Base-by-base conservation (phyloP, 2,797 vertebrate species). In the Lateolabrax maculatus region DNA sequence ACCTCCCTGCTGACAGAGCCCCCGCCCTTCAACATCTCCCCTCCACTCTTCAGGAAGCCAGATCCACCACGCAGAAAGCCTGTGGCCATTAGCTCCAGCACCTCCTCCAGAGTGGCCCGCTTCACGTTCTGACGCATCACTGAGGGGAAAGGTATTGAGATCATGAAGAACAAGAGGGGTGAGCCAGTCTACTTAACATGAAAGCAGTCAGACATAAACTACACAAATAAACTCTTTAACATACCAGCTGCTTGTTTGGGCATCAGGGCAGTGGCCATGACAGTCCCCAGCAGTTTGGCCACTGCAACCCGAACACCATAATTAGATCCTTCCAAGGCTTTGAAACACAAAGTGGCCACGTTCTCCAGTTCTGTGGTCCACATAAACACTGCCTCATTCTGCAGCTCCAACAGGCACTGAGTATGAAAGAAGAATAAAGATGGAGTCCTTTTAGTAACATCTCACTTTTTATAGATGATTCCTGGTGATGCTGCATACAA, bases 61-160 rank as follows among this genome's bases (percentile, higher is more conserved):
- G 98, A 99, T 11, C 98, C 98, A 12, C 98, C 98, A 2, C 98
- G 96, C 43, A 99, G 93, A 89, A 99, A 99, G 52, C 98, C 98
- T 0, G 98, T 99, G 80, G 98, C 95, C 98, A 99, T 97, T 31
- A 99, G 95, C 90, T 99, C 98, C 83, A 99, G 95, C 69, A 99
- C 98, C 80, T 99, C 98, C 71, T 99, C 98, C 57, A 99, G 94
- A 0, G 97, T 98, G 18, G 98, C 98, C 76, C 97, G 96, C 88
- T 98, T 99, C 88, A 99, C 97, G 10, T 99, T 99, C 93, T 99
- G 98, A 25, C 98, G 96, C 98, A 99, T 99, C 75, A 99, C 98
- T 99, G 53, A 36, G 21, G 46, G 51, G 5, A 52, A 41, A 8
- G 5, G 5, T 0, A 23, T 39, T 21, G 3, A 43, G 29, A 55